phyloP scores from a whole-genome alignment of 2,888 invertebrate species.

The Exocentrus adspersus region DNA sequence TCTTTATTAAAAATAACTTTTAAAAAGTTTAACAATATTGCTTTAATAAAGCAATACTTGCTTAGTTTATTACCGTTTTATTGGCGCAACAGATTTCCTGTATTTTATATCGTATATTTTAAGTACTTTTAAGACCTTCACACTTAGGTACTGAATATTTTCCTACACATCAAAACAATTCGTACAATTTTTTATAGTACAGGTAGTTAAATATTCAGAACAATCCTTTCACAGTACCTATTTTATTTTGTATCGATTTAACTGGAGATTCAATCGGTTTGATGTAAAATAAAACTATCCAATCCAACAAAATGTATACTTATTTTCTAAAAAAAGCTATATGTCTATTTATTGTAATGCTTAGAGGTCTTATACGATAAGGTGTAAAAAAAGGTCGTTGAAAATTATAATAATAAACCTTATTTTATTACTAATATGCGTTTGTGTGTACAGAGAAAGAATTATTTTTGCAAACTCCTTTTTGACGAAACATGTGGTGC shows the following conservation, averaged over 20 bases:
- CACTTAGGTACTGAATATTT: neutral
- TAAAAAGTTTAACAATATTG: conserved; percentile 29
- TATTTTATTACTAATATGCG: conserved; percentile 46
- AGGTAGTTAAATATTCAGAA: conserved; percentile 4
- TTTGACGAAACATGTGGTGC: conserved; percentile 39
- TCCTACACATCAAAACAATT: no score
- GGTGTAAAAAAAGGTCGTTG: conserved; percentile 23
- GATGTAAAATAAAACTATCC: conserved; percentile 18
- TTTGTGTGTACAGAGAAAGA: conserved; percentile 47
- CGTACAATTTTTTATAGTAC: no score
- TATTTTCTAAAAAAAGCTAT: conserved; percentile 31
- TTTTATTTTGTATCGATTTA: conserved; percentile 20
- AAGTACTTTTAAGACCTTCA: conserved; percentile 1
- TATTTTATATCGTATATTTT: conserved; percentile 12
- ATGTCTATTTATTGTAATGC: conserved; percentile 31
- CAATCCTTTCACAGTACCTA: no score
- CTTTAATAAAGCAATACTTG: conserved; percentile 16
- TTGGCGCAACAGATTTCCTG: conserved; percentile 11
- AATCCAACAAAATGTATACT: conserved; percentile 25
- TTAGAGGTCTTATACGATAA: conserved; percentile 22
- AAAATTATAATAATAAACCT: conserved; percentile 14
- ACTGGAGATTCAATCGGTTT: conserved; percentile 14
- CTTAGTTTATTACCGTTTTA: conserved; percentile 13
- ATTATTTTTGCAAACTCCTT: conserved; percentile 50
- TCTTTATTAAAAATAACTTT: conserved; percentile 23